phyloP scores from a whole-genome alignment of 2,797 vertebrate genomes.

The Molothrus aeneus region DNA sequence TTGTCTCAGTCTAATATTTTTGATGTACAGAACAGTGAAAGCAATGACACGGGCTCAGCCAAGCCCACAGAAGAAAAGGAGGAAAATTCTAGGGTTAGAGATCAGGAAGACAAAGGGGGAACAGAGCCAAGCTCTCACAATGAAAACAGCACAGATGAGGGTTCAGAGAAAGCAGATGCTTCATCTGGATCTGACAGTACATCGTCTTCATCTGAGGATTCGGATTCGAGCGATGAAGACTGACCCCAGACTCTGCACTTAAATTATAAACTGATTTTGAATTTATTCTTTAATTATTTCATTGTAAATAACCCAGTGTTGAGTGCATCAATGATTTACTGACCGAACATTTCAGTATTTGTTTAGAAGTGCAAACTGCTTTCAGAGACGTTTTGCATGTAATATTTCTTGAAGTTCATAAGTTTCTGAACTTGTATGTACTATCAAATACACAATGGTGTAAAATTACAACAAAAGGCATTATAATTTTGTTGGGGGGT shows the following conservation, averaged over 20 bases:
- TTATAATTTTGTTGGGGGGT: conserved; percentile 98
- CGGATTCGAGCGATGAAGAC: conserved; percentile 96
- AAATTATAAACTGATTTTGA: conserved; percentile 81
- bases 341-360: conserved; percentile 95
- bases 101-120: conserved; percentile 81
- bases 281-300: conserved; percentile 85
- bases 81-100: conserved; percentile 74
- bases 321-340: conserved; percentile 91
- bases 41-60: conserved; percentile 80
- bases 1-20: conserved; percentile 80
- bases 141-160: conserved; percentile 94
- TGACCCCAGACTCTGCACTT: conserved; percentile 84
- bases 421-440: conserved; percentile 93
- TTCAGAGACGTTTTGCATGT: conserved; percentile 99
- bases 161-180: conserved; percentile 91
- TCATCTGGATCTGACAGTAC: conserved; percentile 93
- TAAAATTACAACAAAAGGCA: conserved; percentile 98
- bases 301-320: conserved; percentile 97
- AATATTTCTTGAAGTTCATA: conserved; percentile 92
- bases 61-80: conserved; percentile 78
- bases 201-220: conserved; percentile 88
- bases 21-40: conserved; percentile 88
- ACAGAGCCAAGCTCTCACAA: conserved; percentile 88
- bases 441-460: conserved; percentile 89
- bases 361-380: conserved; percentile 97